Percentiles rank a stretch among this genome's conserved stretches.
Evolutionary conservation across 2,113 vertebrate genomes (phyloP).

Genomic region (Nymphicus hollandicus): DNA sequence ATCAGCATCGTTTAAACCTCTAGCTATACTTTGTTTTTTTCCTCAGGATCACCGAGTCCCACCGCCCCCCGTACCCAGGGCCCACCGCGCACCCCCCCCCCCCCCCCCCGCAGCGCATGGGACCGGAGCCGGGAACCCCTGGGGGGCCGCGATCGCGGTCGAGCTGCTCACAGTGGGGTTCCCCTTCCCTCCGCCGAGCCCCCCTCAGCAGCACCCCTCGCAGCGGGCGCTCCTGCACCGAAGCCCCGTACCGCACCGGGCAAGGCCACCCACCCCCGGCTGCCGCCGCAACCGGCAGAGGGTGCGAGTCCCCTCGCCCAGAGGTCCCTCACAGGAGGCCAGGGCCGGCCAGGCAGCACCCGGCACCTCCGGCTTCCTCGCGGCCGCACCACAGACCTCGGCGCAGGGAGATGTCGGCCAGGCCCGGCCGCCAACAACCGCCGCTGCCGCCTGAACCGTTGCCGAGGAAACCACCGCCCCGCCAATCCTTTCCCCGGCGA

Average conservation of each 20-base stretch:
- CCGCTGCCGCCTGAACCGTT: conserved; percentile 3
- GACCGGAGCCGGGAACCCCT: neutral
- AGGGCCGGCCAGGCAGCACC: rapidly evolving
- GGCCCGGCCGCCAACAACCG: neutral
- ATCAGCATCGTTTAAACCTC: rapidly evolving
- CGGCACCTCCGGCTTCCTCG: neutral
- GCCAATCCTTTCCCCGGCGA: neutral
- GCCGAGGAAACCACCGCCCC: neutral
- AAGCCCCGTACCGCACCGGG: neutral
- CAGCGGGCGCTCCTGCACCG: neutral
- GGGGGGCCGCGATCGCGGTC: neutral
- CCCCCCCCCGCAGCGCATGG: neutral
- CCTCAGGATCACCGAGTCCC: neutral
- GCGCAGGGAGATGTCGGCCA: neutral
- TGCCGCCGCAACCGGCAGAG: neutral
- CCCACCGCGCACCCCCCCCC: neutral
- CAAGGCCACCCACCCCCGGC: too few relatives aligned
- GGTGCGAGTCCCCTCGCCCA: too few relatives aligned
- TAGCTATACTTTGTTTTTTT: rapidly evolving
- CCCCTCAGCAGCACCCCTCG: neutral
- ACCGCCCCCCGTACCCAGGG: neutral
- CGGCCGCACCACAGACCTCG: neutral
- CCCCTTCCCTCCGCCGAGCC: neutral
- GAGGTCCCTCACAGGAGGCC: too few relatives aligned
- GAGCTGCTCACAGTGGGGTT: neutral